Evolutionary conservation across 2,797 vertebrate species (phyloP).

Genomic region (Fratercula arctica): DNA sequence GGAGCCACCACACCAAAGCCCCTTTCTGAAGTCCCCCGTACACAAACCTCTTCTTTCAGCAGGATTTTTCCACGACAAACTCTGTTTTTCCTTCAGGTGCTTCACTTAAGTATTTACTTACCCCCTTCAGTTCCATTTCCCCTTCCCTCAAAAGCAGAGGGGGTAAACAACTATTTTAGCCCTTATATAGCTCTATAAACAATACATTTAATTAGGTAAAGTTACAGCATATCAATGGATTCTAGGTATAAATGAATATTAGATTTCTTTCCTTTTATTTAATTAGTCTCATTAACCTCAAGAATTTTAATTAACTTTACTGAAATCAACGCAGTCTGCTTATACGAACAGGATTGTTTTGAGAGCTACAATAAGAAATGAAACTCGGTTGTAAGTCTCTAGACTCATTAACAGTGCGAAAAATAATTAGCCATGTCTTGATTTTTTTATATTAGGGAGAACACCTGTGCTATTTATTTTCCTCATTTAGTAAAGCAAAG

Average conservation of each 20-base stretch:
- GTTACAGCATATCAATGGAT: constrained; percentile 11
- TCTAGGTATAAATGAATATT: constrained; percentile 22
- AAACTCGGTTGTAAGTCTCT: constrained; percentile 40
- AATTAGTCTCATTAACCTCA: constrained; percentile 74
- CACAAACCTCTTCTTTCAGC: not conserved
- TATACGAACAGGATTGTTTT: constrained; percentile 40
- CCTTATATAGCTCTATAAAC: not conserved
- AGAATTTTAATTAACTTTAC: constrained; percentile 74
- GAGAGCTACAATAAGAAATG: constrained; percentile 58
- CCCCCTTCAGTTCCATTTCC: not conserved
- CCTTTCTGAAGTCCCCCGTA: not conserved
- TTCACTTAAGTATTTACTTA: not conserved
- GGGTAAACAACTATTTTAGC: not conserved
- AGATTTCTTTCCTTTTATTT: constrained; percentile 53
- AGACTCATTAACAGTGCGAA: constrained; percentile 63
- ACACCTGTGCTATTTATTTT: constrained; percentile 60
- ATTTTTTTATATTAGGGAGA: constrained; percentile 24
- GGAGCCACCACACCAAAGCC: not conserved
- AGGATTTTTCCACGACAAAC: not conserved
- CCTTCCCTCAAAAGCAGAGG: not conserved
- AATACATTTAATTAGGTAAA: constrained; percentile 20
- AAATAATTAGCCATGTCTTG: constrained; percentile 65
- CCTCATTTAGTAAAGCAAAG: constrained; percentile 14
- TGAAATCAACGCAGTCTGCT: constrained; percentile 58
- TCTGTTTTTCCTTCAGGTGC: not conserved